Percentiles rank a stretch among this genome's conserved stretches.
These are phyloP conservation scores for Pegea sp. DNA, from an alignment of 23 tunicate species.

Conservation along the genomic window DNA sequence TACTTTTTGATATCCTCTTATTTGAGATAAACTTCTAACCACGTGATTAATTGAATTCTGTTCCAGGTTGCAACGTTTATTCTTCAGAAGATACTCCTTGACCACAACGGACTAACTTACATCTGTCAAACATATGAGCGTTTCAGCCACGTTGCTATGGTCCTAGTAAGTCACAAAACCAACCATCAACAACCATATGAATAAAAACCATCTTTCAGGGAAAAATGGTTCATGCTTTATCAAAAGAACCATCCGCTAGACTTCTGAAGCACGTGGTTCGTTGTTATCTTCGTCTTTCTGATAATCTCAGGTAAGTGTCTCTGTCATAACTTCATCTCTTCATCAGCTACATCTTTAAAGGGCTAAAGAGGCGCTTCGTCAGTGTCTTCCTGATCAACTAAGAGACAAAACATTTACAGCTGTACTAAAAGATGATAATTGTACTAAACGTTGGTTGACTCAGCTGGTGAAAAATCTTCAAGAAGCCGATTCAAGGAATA, in stretches of 20 bases:
- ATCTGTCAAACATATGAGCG: conserved; percentile 98
- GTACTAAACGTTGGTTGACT: conserved; percentile 89
- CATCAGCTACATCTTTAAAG: conserved; percentile 2
- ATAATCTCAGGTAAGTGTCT: conserved; percentile 43
- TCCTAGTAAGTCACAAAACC: conserved; percentile 17
- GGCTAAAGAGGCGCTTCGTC: conserved; percentile 98
- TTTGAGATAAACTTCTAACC: too few species aligned
- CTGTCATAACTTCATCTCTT: background rate
- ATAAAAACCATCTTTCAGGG: conserved; percentile 31
- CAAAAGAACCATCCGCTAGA: conserved; percentile 90
- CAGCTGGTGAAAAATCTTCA: conserved; percentile 89
- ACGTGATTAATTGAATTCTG: too few species aligned
- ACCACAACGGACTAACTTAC: conserved; percentile 72
- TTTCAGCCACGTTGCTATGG: conserved; percentile 97
- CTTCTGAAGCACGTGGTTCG: conserved; percentile 93
- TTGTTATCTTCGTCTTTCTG: conserved; percentile 93
- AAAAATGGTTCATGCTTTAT: conserved; percentile 71
- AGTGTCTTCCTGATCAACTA: conserved; percentile 96
- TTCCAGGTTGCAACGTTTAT: conserved; percentile 86
- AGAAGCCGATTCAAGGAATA: too few species aligned
- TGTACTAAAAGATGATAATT: conserved; percentile 86
- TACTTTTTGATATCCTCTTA: too few species aligned
- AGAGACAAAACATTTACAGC: conserved; percentile 72
- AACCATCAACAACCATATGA: background rate
- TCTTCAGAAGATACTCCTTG: conserved; percentile 83